A percentile compares a stretch with the other conserved stretches of the same genome.
These are phyloP conservation scores for Pantherophis alleghaniensis DNA, from an alignment of 2,797 vertebrate genomes.

Conservation along the genomic window DNA sequence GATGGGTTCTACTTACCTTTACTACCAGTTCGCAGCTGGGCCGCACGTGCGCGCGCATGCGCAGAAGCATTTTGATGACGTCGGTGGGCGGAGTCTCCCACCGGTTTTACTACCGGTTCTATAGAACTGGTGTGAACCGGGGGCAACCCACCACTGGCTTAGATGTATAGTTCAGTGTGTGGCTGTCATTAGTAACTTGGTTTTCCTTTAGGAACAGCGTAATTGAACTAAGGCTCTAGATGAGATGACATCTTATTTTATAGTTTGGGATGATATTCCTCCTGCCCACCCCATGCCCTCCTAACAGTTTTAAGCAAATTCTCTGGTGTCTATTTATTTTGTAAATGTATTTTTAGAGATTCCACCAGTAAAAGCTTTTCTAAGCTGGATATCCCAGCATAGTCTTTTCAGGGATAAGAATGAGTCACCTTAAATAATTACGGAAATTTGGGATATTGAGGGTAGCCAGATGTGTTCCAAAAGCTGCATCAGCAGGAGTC, in stretches of 20 bases:
- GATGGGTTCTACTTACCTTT: too few relatives aligned
- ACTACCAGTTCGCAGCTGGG: too few relatives aligned
- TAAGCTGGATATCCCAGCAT: fast-evolving
- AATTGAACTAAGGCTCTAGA: neutral
- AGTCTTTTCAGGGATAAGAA: neutral
- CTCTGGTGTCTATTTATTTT: neutral
- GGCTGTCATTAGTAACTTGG: neutral
- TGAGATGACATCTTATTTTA: neutral
- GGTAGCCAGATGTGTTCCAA: neutral
- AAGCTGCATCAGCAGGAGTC: neutral
- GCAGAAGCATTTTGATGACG: too few relatives aligned
- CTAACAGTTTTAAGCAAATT: fast-evolving
- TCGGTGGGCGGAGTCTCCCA: too few relatives aligned
- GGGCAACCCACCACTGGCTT: too few relatives aligned
- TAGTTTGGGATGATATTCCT: neutral
- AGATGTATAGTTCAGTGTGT: fast-evolving
- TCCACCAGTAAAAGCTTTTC: constrained; percentile 1
- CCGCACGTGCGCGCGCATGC: too few relatives aligned
- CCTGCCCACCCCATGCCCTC: neutral
- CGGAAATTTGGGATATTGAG: neutral
- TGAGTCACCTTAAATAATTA: neutral
- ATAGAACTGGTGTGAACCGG: too few relatives aligned
- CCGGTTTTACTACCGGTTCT: too few relatives aligned
- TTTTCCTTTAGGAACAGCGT: fast-evolving
- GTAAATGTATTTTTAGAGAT: neutral